Evolutionary conservation across 35 echinoderm and acorn worm genomes (phyloP), one percentile per base, ranked within the genome.

Genomic region (Nesometra sesokonis): DNA sequence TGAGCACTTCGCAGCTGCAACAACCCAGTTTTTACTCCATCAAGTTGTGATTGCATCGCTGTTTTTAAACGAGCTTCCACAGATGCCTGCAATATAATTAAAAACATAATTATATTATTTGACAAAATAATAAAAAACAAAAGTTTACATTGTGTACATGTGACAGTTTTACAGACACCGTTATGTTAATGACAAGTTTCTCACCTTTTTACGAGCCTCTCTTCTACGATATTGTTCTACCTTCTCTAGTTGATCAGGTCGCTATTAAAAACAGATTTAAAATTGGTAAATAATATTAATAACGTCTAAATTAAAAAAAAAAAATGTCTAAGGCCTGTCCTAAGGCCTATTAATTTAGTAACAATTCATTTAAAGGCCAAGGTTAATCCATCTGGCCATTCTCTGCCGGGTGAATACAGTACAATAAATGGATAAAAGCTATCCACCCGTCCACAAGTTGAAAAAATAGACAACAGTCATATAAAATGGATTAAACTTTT

Each of bases 1-100:
- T 94, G 90, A 81, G 96, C 92, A 32, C 88, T 91, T 32, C 90
- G 85, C 32, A 99, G 82, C 57, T 99, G 96, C 30, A 82, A 91
- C 35, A 99, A 88, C 82, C 96, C 96, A 34, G 96, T 99, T 23
- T 90, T 93, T 8, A 99, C 96, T 32, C 96, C 96, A 88, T 99
- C 96, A 39, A 99, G 85, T 78, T 99, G 96, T 46, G 96, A 99
- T 76, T 99, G 96, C 92, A 99, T 93, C 2, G 96, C 96, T 84
- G 96, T 99, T 85, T 99, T 99, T 36, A 99, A 85, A 35, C 96
- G 84, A n/a, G 96, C 96, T 88, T 99, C 96, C 13, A 99, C 96
- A 3, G 96, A 99, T 35, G 96, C 96, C 96, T 97, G 36, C 27
- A 46, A 4, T 23, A 23, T 37, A 34, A 52, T 30, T 29, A 17